Evolutionary conservation across 2,888 invertebrate species (phyloP), one percentile per base, ranked within the genome.

Genomic region (Nineta flava): DNA sequence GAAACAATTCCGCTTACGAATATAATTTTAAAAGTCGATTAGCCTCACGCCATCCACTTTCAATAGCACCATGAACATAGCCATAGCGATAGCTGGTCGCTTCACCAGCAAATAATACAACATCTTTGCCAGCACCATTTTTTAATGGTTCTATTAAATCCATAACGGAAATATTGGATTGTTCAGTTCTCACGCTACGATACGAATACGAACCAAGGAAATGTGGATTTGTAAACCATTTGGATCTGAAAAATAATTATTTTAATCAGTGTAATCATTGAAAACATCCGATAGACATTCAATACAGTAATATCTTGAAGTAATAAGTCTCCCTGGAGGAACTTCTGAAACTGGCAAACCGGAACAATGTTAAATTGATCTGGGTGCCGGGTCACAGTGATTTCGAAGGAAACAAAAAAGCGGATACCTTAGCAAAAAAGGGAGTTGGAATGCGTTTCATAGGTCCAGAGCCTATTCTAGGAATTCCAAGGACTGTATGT

Each of bases 181-280:
- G 59, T 21, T 79, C 76, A 0, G 73, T 65, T 7, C 67, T 59
- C 41, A 76, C 56, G 53, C 74, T 75, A 56, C 75, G 71, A 61
- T 70, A 82, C 2, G 76, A 73, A 62, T 88, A 90, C 1, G 82
- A 79, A 2, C 90, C 88, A 44, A 76, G 71, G 4, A 81, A 79
- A 63, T 73, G 76, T 1, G 76, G 75, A 65, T 87, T 79, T 1
- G 72, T 71, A 53, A 70, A 72, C 90, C 88, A 88, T 2, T 66
- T 70, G 1, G 87, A 80, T 56, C 85, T 84, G 62, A 50, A 62
- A 46, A 21, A 2, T 9, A 32, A 32, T 9, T 32, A 32, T 9
- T 32, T 9, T 9, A n/a, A n/a, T n/a, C n/a, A n/a, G n/a, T 9
- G 10, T 32, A 7, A 32, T 10, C 10, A 9, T 32, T 7, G 10